Percentiles rank a stretch among this genome's conserved stretches.
phyloP scores from a whole-genome alignment of 2,888 invertebrate genomes.

The Ophion costatus region DNA sequence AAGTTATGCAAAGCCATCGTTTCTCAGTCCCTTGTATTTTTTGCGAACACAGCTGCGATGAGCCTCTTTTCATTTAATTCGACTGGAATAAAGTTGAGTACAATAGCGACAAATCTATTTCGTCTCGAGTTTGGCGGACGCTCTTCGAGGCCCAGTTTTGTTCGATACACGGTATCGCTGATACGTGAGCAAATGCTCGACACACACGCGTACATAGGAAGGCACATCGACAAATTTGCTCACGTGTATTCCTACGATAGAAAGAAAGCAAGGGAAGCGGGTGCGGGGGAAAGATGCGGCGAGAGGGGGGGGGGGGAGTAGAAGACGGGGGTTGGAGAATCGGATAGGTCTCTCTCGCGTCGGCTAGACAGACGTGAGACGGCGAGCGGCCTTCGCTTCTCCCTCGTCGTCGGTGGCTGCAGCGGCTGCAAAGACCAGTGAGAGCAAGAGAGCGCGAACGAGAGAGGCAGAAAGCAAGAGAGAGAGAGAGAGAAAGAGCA shows the following conservation, averaged over 20 bases:
- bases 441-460: slow-evolving; percentile 42
- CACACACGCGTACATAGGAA: not conserved
- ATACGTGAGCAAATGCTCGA: slow-evolving; percentile 5
- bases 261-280: not conserved
- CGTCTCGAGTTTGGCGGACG: too few species aligned
- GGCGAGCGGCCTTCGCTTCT: slow-evolving; percentile 69
- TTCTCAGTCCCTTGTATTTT: too few species aligned
- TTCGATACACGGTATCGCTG: not conserved
- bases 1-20: too few species aligned
- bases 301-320: not conserved
- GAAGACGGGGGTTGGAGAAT: slow-evolving; percentile 48
- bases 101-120: not conserved
- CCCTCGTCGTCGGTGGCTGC: slow-evolving; percentile 51
- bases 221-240: not conserved
- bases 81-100: too few species aligned
- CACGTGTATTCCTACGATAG: slow-evolving; percentile 24
- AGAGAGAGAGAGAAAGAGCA: slow-evolving; percentile 3
- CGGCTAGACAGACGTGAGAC: slow-evolving; percentile 74
- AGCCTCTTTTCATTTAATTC: too few species aligned
- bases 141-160: slow-evolving; percentile 17
- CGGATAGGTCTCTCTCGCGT: slow-evolving; percentile 65
- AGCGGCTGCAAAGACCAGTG: slow-evolving; percentile 65
- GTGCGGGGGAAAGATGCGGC: slow-evolving; percentile 5
- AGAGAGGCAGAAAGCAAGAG: slow-evolving; percentile 29
- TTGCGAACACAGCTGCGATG: too few species aligned